phyloP scores from a whole-genome alignment of 23 tunicate genomes.

The Pegea sp. region DNA sequence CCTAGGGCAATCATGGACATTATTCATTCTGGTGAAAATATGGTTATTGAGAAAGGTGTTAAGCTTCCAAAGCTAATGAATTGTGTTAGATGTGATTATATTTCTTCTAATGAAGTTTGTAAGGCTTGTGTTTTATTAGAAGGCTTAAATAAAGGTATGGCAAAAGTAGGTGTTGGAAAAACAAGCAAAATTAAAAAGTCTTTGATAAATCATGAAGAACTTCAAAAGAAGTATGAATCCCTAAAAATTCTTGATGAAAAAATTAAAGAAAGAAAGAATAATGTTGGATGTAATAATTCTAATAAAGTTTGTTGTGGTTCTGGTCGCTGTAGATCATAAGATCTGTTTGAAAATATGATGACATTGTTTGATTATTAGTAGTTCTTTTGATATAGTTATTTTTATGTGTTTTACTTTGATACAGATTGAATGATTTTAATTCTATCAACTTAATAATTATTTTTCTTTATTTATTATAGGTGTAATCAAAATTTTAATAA shows the following conservation, averaged over 20 bases:
- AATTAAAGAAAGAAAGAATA: background rate
- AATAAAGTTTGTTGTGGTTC: too few species aligned
- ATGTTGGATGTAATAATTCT: background rate
- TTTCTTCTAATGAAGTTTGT: slow-evolving; percentile 84
- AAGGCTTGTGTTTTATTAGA: slow-evolving; percentile 90
- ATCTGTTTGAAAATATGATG: too few species aligned
- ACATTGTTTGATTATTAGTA: too few species aligned
- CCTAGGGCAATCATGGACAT: slow-evolving; percentile 80
- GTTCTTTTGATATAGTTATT: too few species aligned
- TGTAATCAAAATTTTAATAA: too few species aligned
- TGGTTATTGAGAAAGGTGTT: slow-evolving; percentile 64
- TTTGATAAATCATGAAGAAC: slow-evolving; percentile 1
- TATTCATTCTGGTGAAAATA: slow-evolving; percentile 81
- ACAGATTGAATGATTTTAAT: too few species aligned
- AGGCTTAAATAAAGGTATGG: slow-evolving; percentile 82
- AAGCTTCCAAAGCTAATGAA: slow-evolving; percentile 53
- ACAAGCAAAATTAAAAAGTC: slow-evolving; percentile 62
- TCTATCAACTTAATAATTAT: too few species aligned
- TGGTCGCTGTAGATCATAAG: too few species aligned
- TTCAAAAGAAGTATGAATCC: background rate
- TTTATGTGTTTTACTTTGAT: too few species aligned
- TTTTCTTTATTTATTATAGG: too few species aligned
- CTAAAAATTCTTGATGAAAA: background rate
- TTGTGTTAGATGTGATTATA: slow-evolving; percentile 76
- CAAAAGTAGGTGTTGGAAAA: slow-evolving; percentile 85